Conservation (phyloP, 2,888 invertebrate species). For the Nymphalis urticae region DNA sequence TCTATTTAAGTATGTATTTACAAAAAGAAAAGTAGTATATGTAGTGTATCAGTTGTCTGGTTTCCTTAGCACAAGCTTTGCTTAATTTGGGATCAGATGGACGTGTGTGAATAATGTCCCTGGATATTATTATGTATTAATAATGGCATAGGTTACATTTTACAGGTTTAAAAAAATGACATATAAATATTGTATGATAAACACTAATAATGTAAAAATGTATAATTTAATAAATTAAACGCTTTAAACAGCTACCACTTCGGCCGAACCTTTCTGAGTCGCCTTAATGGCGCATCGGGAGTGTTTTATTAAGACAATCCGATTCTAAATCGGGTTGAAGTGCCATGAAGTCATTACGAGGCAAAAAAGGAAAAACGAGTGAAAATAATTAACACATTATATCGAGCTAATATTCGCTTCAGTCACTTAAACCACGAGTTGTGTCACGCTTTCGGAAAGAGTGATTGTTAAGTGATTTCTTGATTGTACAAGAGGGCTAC, state of each 20-base stretch:
- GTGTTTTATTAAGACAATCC: slow-evolving; percentile 41
- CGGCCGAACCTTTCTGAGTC: slow-evolving; percentile 23
- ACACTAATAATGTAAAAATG: no score
- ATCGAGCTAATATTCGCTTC: slow-evolving; percentile 14
- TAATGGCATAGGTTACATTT: no score
- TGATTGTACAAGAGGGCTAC: neutral
- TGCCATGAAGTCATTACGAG: slow-evolving; percentile 29
- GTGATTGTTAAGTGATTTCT: neutral
- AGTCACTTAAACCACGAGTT: slow-evolving; percentile 11
- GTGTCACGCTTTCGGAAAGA: neutral
- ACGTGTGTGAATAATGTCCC: no score
- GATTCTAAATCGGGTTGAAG: slow-evolving; percentile 34
- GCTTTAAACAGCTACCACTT: slow-evolving; percentile 20
- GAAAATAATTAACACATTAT: slow-evolving; percentile 26
- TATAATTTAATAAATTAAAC: no score
- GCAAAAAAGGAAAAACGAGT: slow-evolving; percentile 12
- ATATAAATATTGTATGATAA: no score
- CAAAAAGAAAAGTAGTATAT: no score
- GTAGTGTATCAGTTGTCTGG: no score
- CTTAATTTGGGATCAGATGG: no score
- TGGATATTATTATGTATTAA: no score
- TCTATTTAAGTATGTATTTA: no score
- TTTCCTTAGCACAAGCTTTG: no score
- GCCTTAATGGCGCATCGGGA: slow-evolving; percentile 35
- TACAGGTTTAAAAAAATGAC: no score